These are phyloP conservation scores for Bombus balteatus DNA, from an alignment of 1,140 invertebrate genomes.

Conservation along the genomic window DNA sequence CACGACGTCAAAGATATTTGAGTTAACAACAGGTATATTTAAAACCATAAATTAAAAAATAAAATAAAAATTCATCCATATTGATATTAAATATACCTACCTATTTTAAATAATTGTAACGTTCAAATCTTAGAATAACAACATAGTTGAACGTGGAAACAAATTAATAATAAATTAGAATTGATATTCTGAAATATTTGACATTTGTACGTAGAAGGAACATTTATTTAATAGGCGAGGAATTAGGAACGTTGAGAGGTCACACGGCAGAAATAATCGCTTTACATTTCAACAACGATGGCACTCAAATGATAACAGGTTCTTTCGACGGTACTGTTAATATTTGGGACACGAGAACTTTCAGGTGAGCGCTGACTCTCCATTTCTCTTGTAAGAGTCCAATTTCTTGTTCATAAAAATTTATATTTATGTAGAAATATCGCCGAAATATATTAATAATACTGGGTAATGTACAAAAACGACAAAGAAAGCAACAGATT, in stretches of 20 bases:
- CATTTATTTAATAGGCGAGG: constrained; percentile 80
- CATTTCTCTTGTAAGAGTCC: too few relatives aligned
- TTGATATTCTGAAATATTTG: too few relatives aligned
- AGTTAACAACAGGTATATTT: constrained; percentile 75
- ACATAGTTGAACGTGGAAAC: too few relatives aligned
- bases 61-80: neutral
- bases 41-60: neutral
- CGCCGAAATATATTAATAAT: neutral
- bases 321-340: constrained; percentile 90
- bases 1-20: constrained; percentile 87
- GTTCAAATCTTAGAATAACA: neutral
- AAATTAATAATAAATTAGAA: neutral
- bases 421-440: too few relatives aligned
- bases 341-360: constrained; percentile 89
- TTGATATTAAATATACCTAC: too few relatives aligned
- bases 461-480: neutral
- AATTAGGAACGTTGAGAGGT: constrained; percentile 85
- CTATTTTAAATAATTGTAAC: too few relatives aligned
- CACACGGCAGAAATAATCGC: constrained; percentile 90
- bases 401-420: neutral
- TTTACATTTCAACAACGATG: constrained; percentile 87
- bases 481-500: neutral
- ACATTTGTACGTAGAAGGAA: neutral
- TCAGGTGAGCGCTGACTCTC: constrained; percentile 83
- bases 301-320: constrained; percentile 88